Evolutionary conservation across 2,888 invertebrate species (phyloP).

Genomic region (Synanthedon vespiformis): DNA sequence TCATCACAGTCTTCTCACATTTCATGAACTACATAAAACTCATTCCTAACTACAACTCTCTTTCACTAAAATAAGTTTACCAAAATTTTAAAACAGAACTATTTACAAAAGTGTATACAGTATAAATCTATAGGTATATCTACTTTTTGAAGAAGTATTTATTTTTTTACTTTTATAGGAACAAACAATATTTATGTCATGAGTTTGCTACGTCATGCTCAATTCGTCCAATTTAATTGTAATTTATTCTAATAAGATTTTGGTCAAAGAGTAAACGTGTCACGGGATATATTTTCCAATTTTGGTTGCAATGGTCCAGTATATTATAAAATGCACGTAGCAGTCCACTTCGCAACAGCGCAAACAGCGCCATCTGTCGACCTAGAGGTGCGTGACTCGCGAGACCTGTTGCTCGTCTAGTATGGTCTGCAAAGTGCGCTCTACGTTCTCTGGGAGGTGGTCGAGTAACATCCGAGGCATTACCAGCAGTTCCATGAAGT

Average conservation of each 20-base stretch:
- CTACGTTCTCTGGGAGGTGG: conserved; percentile 85
- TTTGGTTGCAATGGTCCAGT: no score
- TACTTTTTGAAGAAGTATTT: no score
- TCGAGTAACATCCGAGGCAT: conserved; percentile 89
- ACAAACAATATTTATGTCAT: conserved; percentile 17
- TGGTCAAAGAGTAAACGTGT: no score
- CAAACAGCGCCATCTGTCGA: neutral
- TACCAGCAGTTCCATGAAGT: conserved; percentile 84
- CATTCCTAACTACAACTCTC: conserved; percentile 5
- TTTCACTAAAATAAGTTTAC: conserved; percentile 3
- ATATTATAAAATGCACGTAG: no score
- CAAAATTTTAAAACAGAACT: conserved; percentile 3
- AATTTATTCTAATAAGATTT: no score
- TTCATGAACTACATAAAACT: conserved; percentile 30
- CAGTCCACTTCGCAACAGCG: no score
- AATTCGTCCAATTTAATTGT: neutral
- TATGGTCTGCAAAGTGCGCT: conserved; percentile 76
- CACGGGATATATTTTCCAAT: no score
- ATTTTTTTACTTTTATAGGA: conserved; percentile 10
- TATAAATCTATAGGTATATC: no score
- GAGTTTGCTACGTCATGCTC: conserved; percentile 4
- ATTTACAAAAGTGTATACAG: neutral
- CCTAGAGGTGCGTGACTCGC: conserved; percentile 43
- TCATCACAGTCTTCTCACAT: conserved; percentile 69
- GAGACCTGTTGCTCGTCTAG: conserved; percentile 65